Base-by-base conservation (phyloP, 2,113 vertebrate genomes). In the Corvus hawaiiensis region DNA sequence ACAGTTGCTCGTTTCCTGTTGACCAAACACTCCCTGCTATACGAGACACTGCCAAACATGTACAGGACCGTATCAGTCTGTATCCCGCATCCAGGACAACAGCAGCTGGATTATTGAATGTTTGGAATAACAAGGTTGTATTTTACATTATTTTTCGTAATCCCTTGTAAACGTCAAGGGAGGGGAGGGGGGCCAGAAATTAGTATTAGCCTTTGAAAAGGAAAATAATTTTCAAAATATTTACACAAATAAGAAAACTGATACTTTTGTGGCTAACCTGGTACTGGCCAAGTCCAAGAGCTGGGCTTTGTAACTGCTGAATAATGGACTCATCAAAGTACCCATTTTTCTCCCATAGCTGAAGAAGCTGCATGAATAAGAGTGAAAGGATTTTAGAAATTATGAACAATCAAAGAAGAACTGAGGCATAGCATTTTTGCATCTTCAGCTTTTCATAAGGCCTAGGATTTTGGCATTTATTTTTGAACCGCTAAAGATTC, bases 241-340 rank as follows among this genome's bases (percentile, higher is more conserved):
- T 54, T 33, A 43, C 17, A 27, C 7, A 33, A 72, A 30, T 35
- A 69, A 72, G 49, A 64, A 33, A 87, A 49, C 1, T 0, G 18
- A 7, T 66, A 39, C 23, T 76, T 51, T 80, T 26, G 37, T 37
- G 51, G 22, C 97, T 96, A 82, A 99, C 99, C 98, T 99, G 99
- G 96, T 99, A 99, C 97, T 99, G 99, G 84, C 99, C 99, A 2
- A 99, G 98, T 21, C 99, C 99, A 76, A 99, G 97, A 10, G 99
- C 99, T 0, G 99, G 99, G 97, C 99, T 99, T 98, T 99, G 99
- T 13, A 99, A 95, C 96, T 99, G 99, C 95, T 99, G 99, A 96
- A 99, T 99, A 58, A 99, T 99, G 64, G 99, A 97, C 30, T 99
- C 99, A 12, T 99, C 98, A 52, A 99, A 99, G 97, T 99, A 99